These are phyloP conservation scores for Melanargia galathea DNA, from an alignment of 2,888 invertebrate genomes.

Conservation along the genomic window DNA sequence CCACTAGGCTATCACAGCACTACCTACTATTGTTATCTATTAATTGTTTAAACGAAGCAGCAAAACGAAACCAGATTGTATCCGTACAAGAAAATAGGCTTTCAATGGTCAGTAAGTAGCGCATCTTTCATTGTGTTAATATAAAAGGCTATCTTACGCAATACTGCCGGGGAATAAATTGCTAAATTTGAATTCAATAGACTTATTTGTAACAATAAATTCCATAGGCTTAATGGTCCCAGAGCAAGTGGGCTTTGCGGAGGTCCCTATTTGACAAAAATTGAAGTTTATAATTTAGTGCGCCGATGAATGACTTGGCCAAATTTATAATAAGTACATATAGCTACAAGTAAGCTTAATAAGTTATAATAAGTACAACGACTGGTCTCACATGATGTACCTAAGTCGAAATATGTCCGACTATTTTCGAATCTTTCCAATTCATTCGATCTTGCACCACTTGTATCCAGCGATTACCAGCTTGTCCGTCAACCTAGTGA, in stretches of 20 bases:
- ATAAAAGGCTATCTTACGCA: constrained; percentile 29
- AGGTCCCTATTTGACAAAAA: not conserved
- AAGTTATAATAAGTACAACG: too few species aligned
- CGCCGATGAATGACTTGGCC: too few species aligned
- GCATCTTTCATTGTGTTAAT: constrained; percentile 28
- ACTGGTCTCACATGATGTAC: too few species aligned
- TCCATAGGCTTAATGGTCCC: constrained; percentile 18
- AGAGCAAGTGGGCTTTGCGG: not conserved
- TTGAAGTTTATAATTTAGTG: not conserved
- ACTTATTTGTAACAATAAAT: constrained; percentile 36
- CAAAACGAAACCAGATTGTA: constrained; percentile 9
- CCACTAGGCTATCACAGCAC: too few species aligned
- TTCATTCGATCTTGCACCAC: too few species aligned
- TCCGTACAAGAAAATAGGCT: constrained; percentile 23
- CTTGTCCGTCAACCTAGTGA: too few species aligned
- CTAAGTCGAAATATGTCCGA: too few species aligned
- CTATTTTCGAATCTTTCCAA: too few species aligned
- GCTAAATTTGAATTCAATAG: constrained; percentile 31
- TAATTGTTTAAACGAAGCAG: constrained; percentile 15
- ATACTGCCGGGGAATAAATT: constrained; percentile 25
- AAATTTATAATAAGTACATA: too few species aligned
- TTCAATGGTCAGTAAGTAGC: constrained; percentile 24
- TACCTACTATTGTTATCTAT: not conserved
- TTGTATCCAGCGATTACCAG: too few species aligned
- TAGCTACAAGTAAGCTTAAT: too few species aligned